phyloP scores from a whole-genome alignment of 2,797 vertebrate genomes.

The Megalops cyprinoides region DNA sequence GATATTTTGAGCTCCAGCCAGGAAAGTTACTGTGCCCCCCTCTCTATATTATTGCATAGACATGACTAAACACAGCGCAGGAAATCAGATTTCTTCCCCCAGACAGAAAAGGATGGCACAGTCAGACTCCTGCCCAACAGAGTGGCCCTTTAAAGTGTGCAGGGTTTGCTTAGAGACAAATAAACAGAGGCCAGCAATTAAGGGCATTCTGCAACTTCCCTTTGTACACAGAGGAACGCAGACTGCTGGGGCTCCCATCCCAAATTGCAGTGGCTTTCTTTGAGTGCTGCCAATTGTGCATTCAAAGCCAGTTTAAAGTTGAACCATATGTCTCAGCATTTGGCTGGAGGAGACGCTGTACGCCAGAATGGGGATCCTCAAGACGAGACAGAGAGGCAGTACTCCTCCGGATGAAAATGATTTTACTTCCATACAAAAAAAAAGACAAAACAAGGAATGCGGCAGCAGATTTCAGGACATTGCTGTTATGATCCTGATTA shows the following conservation, averaged over 20 bases:
- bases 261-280: constrained; percentile 21
- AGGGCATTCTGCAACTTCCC: constrained; percentile 5
- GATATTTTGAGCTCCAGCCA: neutral
- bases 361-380: neutral
- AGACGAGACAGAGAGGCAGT: neutral
- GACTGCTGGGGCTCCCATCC: neutral
- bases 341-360: neutral
- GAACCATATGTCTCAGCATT: neutral
- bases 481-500: neutral
- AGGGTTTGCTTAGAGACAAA: neutral
- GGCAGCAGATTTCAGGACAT: neutral
- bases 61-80: neutral
- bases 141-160: constrained; percentile 10
- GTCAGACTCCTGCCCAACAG: neutral
- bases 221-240: neutral
- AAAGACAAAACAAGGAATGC: neutral
- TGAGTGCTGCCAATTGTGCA: constrained; percentile 17
- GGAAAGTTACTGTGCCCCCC: neutral
- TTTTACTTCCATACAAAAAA: neutral
- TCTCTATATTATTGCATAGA: neutral
- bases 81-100: neutral
- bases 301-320: constrained; percentile 1
- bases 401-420: neutral
- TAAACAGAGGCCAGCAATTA: constrained; percentile 16
- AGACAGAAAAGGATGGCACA: neutral